Evolutionary conservation across 2,888 invertebrate species (phyloP).

Genomic region (Thecocarcelia acutangulata): DNA sequence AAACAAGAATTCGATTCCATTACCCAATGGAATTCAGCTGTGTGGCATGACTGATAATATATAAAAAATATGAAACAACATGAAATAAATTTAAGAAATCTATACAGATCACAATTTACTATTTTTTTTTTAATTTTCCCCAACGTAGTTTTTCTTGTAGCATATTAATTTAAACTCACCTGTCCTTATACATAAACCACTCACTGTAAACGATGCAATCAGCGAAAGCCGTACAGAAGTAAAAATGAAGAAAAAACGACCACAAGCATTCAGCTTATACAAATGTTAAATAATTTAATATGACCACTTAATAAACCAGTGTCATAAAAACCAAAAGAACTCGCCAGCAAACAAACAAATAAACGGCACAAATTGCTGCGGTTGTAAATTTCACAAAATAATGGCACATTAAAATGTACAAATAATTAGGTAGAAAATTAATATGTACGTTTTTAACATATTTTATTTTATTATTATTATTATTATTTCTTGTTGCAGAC

Average conservation of each 20-base stretch:
- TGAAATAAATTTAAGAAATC: too few species aligned
- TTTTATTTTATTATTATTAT: slow-evolving; percentile 12
- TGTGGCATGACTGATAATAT: too few species aligned
- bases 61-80: too few species aligned
- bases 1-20: too few species aligned
- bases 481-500: slow-evolving; percentile 25
- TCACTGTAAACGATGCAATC: slow-evolving; percentile 29
- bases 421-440: slow-evolving; percentile 63
- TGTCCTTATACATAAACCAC: neutral
- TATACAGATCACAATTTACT: too few species aligned
- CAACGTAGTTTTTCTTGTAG: too few species aligned
- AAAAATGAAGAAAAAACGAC: neutral
- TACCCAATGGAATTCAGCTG: too few species aligned
- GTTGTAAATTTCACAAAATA: slow-evolving; percentile 66
- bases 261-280: slow-evolving; percentile 53
- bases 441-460: slow-evolving; percentile 47
- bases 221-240: neutral
- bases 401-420: slow-evolving; percentile 66
- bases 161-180: neutral
- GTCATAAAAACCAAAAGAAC: slow-evolving; percentile 46
- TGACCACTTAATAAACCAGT: slow-evolving; percentile 66
- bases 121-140: too few species aligned
- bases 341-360: slow-evolving; percentile 23
- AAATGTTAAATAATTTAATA: slow-evolving; percentile 69
- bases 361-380: slow-evolving; percentile 64